phyloP scores from a whole-genome alignment of 2,797 vertebrate genomes.

The Girardinus metallicus region DNA sequence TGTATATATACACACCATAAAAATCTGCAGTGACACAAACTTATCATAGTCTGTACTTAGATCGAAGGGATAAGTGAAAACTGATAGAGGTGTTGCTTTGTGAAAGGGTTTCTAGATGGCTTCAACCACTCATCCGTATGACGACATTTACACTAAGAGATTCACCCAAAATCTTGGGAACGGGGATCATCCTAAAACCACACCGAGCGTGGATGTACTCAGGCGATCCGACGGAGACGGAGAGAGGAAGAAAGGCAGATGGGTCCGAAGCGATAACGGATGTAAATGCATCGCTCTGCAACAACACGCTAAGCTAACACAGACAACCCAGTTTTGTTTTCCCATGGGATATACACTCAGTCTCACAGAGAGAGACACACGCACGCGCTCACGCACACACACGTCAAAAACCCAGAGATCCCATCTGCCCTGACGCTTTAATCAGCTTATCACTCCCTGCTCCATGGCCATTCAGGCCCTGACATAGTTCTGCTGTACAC shows the following conservation, averaged over 20 bases:
- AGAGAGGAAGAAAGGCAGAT: slow-evolving; percentile 38
- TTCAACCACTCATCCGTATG: neutral
- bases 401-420: slow-evolving; percentile 61
- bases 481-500: slow-evolving; percentile 68
- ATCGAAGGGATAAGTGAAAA: neutral
- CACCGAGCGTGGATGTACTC: slow-evolving; percentile 10
- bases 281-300: slow-evolving; percentile 26
- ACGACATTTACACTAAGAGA: neutral
- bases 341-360: slow-evolving; percentile 53
- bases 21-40: no score
- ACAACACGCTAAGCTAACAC: slow-evolving; percentile 65
- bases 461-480: slow-evolving; percentile 56
- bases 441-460: slow-evolving; percentile 79
- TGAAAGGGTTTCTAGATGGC: neutral
- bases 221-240: slow-evolving; percentile 47
- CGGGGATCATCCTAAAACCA: neutral
- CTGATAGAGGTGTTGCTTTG: neutral
- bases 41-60: neutral
- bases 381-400: slow-evolving; percentile 30
- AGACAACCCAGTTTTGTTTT: slow-evolving; percentile 71
- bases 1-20: no score
- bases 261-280: slow-evolving; percentile 36
- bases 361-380: slow-evolving; percentile 38
- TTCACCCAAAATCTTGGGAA: neutral
- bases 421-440: slow-evolving; percentile 75